phyloP scores from a whole-genome alignment of 53 echinoderm and acorn worm species.

The Hippasteria phrygiana region DNA sequence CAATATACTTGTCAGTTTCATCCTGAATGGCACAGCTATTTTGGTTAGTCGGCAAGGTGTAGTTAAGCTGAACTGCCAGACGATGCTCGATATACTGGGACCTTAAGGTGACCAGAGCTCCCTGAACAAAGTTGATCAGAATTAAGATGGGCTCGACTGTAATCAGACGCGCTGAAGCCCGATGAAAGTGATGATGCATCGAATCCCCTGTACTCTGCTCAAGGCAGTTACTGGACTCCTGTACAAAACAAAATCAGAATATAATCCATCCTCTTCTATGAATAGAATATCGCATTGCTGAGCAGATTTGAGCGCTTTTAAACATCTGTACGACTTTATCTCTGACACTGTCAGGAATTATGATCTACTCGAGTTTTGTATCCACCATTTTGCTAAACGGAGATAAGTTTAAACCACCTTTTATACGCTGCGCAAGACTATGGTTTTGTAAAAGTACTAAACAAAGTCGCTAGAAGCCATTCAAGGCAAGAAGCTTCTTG shows the following conservation, averaged over 20 bases:
- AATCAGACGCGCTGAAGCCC: constrained; percentile 25
- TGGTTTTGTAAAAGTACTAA: too few relatives aligned
- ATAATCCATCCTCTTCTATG: neutral
- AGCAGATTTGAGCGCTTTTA: neutral
- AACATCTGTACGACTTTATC: too few relatives aligned
- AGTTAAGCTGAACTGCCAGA: constrained; percentile 49
- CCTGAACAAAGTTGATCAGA: constrained; percentile 62
- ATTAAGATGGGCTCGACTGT: constrained; percentile 65
- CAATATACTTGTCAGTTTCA: constrained; percentile 39
- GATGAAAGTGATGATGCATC: neutral
- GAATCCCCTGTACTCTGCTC: neutral
- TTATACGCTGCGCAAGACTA: too few relatives aligned
- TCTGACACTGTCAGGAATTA: too few relatives aligned
- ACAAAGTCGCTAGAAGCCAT: too few relatives aligned
- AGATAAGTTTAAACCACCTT: too few relatives aligned
- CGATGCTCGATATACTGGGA: constrained; percentile 69
- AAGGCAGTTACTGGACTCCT: neutral
- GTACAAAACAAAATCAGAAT: neutral
- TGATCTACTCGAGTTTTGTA: too few relatives aligned
- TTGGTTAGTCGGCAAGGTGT: constrained; percentile 52
- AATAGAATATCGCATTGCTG: neutral
- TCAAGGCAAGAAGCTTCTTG: too few relatives aligned
- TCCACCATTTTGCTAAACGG: too few relatives aligned
- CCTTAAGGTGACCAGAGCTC: constrained; percentile 55
- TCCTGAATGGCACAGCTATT: constrained; percentile 23